Evolutionary conservation across 2,888 invertebrate species (phyloP).

Genomic region (Chymomyza amoena): DNA sequence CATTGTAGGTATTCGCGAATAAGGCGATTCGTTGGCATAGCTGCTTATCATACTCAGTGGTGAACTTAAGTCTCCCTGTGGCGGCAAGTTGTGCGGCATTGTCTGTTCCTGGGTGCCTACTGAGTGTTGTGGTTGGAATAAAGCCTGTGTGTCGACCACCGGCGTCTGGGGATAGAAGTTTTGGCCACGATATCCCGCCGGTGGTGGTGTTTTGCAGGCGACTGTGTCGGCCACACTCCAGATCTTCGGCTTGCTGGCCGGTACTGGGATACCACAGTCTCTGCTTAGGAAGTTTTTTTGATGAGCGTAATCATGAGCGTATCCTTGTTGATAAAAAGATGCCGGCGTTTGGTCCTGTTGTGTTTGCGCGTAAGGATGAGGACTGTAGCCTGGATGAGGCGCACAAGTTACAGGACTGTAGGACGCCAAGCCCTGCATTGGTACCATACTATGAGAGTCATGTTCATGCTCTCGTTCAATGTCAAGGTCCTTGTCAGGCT

Average conservation of each 20-base stretch:
- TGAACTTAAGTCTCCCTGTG: constrained; percentile 77
- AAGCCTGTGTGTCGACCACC: constrained; percentile 47
- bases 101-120: constrained; percentile 45
- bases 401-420: constrained; percentile 55
- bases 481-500: constrained; percentile 81
- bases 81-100: constrained; percentile 46
- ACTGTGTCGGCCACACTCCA: constrained; percentile 96
- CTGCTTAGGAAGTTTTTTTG: constrained; percentile 82
- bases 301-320: constrained; percentile 17
- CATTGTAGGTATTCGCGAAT: constrained; percentile 79
- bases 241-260: constrained; percentile 94
- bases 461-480: constrained; percentile 89
- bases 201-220: constrained; percentile 85
- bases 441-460: constrained; percentile 80
- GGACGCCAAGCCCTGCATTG: constrained; percentile 56
- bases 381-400: constrained; percentile 54
- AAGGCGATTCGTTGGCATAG: constrained; percentile 81
- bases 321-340: constrained; percentile 48
- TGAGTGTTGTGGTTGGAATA: constrained; percentile 53
- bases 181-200: constrained; percentile 75
- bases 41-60: constrained; percentile 78
- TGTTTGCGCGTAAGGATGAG: constrained; percentile 72
- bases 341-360: constrained; percentile 40
- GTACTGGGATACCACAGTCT: constrained; percentile 91
- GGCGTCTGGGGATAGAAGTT: constrained; percentile 67